Base-by-base conservation (phyloP, 2,888 invertebrate species). In the Pomacea canaliculata region DNA sequence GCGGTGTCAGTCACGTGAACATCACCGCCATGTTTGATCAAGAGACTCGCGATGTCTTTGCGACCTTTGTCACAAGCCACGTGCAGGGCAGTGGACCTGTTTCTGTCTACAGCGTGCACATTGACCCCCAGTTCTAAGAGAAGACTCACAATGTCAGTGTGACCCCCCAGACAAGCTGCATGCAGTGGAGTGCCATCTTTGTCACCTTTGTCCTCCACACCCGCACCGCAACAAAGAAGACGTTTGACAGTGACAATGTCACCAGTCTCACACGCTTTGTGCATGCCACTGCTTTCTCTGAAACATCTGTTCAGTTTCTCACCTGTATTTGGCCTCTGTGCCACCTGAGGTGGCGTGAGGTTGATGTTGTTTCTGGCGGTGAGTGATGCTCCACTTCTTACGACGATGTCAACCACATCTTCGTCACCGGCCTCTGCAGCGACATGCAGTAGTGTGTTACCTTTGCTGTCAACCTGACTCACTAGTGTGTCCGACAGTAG, bases 51-150 rank as follows among this genome's bases (percentile, higher is more conserved):
- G 23, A 81, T 78, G 8, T 78, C 71, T 1, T 85, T 73, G 49
- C 85, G 84, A 73, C 85, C 85, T 67, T 84, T 81, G 19, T 84
- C 81, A 18, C 86, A 72, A 0, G 86, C 83, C 9, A 72, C 80
- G 48, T 83, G 82, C 46, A 86, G 76, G 0, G 85, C 82, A 23
- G 86, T 85, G 46, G 79, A 78, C 0, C 86, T 84, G 56, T 85
- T 83, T 76, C 83, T 83, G 76, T 86, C 85, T 69, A 83, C 80
- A 19, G 83, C 82, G 76, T 85, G 82, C 7, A 85, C 80, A 49
- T 85, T 83, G 0, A 84, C 84, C 19, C 83, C 83, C 46, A 82
- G 78, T 62, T 85, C 82, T n/a, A 85, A 62, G 19, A 87, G 73
- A 16, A 71, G 79, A 77, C 82, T 79, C 37, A 85, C 75, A 62